These are phyloP conservation scores for Leptopilina syphax DNA, from an alignment of 2,888 invertebrate species.

Conservation along the genomic window DNA sequence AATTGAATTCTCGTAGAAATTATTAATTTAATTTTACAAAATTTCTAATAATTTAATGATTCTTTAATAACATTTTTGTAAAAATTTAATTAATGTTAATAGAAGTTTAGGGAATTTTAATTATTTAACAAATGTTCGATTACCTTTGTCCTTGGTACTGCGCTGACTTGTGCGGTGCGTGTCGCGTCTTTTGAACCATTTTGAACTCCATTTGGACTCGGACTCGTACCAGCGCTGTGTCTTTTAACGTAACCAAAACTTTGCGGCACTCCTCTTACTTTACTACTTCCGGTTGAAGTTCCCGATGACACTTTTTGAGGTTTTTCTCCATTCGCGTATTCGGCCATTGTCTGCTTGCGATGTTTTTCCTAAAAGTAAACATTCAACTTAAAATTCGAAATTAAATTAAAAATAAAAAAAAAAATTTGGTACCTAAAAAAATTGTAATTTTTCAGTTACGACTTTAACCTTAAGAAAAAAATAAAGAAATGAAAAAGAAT, in stretches of 20 bases:
- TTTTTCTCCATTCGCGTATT: constrained; percentile 73
- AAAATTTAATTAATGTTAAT: too few species aligned
- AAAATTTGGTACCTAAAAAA: too few species aligned
- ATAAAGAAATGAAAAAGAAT: too few species aligned
- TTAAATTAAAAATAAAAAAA: too few species aligned
- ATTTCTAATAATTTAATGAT: too few species aligned
- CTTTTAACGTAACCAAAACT: constrained; percentile 92
- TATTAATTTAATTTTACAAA: too few species aligned
- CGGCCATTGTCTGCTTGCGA: constrained; percentile 73
- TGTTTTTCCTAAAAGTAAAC: constrained; percentile 68
- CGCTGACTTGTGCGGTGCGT: constrained; percentile 89
- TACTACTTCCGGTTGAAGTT: constrained; percentile 79
- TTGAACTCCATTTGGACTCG: constrained; percentile 76
- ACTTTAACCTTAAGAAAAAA: too few species aligned
- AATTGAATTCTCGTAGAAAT: too few species aligned
- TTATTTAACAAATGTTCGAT: too few species aligned
- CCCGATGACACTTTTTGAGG: constrained; percentile 73
- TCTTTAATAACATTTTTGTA: too few species aligned
- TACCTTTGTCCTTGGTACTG: constrained; percentile 89
- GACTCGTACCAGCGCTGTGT: constrained; percentile 79
- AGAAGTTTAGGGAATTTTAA: too few species aligned
- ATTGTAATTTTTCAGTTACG: too few species aligned
- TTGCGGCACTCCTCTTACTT: constrained; percentile 86
- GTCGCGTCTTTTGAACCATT: constrained; percentile 75
- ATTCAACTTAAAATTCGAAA: not conserved